These are phyloP conservation scores for Acanthiza pusilla DNA, from an alignment of 2,797 vertebrate genomes.

Conservation along the genomic window DNA sequence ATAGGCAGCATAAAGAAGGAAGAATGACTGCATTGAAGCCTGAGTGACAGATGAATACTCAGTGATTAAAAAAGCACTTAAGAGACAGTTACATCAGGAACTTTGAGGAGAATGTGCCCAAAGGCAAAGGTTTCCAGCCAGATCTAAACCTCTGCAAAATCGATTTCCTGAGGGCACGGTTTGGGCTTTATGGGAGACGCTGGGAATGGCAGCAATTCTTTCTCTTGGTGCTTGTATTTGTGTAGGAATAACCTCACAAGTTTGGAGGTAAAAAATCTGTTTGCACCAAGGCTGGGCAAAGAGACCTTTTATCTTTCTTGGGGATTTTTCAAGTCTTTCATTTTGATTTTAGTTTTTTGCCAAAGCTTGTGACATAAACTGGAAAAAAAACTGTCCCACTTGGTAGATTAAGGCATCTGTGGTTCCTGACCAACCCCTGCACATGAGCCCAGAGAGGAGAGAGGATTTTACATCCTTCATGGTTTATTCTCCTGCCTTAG, in stretches of 20 bases:
- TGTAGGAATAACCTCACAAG: background rate
- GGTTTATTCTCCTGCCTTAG: background rate
- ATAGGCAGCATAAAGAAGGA: conserved; percentile 54
- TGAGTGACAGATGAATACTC: conserved; percentile 64
- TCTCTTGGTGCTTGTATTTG: background rate
- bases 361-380: background rate
- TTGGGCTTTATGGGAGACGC: background rate
- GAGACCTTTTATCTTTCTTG: background rate
- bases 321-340: background rate
- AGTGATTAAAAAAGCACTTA: conserved; percentile 45
- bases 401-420: background rate
- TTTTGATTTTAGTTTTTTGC: background rate
- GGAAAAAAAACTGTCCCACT: background rate
- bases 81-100: conserved; percentile 41
- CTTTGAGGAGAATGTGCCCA: conserved; percentile 7
- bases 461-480: background rate
- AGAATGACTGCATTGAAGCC: conserved; percentile 62
- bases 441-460: accelerated
- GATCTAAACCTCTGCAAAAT: background rate
- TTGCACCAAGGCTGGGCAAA: background rate
- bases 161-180: background rate
- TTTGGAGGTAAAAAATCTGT: background rate
- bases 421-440: background rate
- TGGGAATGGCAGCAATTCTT: background rate
- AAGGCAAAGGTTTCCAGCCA: conserved; percentile 50